Conservation (phyloP, 2,888 invertebrate genomes). For the Eledone cirrhosa region DNA sequence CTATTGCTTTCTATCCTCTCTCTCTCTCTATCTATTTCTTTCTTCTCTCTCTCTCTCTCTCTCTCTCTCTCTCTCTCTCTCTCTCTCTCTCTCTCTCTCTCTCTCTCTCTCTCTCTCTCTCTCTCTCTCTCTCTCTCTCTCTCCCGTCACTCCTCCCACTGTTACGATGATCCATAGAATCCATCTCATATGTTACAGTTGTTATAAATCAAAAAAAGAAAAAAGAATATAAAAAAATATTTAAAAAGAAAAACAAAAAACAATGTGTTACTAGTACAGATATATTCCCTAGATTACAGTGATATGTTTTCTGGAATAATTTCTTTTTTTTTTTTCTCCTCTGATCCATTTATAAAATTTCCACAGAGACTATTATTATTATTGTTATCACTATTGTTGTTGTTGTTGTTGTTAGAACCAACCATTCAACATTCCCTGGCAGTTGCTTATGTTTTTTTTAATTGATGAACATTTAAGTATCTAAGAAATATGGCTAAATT, state of each 20-base stretch:
- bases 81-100: conserved; percentile 4
- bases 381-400: neutral
- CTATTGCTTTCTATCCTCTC: neutral
- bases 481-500: too few relatives aligned
- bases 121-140: neutral
- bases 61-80: neutral
- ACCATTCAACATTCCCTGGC: too few relatives aligned
- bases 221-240: neutral
- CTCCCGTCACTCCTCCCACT: neutral
- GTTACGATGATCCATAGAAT: too few relatives aligned
- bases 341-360: conserved; percentile 26
- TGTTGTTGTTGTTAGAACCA: neutral
- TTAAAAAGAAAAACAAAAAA: neutral
- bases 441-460: too few relatives aligned
- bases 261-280: conserved; percentile 16
- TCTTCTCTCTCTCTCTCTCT: neutral
- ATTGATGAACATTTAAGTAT: too few relatives aligned
- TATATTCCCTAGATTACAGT: conserved; percentile 4
- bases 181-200: conserved; percentile 3
- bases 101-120: too few relatives aligned
- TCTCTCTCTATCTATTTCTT: neutral
- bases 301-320: conserved; percentile 11
- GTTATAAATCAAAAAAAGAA: conserved; percentile 9
- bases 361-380: neutral
- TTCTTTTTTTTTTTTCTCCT: neutral